phyloP scores from a whole-genome alignment of 2,888 invertebrate genomes.

The Eurois occulta region DNA sequence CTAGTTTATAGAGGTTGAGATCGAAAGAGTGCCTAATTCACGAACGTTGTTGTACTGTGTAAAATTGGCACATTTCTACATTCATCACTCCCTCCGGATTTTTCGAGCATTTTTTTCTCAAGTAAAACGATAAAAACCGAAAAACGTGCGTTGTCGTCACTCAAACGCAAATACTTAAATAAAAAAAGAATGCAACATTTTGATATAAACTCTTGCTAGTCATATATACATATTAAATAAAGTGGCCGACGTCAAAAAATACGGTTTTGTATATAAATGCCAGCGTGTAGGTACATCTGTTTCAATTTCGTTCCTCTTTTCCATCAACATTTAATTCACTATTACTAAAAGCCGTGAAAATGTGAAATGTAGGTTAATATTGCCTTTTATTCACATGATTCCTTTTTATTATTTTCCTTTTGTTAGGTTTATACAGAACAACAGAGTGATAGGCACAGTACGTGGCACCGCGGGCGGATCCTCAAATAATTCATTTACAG shows the following conservation, averaged over 20 bases:
- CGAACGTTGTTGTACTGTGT: neutral
- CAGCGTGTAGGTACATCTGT: neutral
- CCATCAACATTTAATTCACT: neutral
- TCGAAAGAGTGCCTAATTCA: neutral
- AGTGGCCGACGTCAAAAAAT: neutral
- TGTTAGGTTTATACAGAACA: slow-evolving; percentile 20
- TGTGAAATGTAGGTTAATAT: neutral
- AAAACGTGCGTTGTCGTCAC: neutral
- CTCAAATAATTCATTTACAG: slow-evolving; percentile 75
- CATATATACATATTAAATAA: neutral
- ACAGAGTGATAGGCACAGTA: slow-evolving; percentile 14
- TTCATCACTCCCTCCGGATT: neutral
- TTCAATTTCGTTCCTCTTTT: neutral
- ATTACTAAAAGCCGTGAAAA: neutral
- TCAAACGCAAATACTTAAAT: neutral
- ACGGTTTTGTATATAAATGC: neutral
- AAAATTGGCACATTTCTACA: neutral
- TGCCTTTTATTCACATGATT: neutral
- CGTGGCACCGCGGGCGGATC: slow-evolving; percentile 43
- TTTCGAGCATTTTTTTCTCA: neutral
- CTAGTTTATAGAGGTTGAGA: neutral
- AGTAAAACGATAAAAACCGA: neutral
- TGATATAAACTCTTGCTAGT: neutral
- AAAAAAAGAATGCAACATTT: neutral
- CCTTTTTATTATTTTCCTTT: no score